A percentile compares a stretch with the other conserved stretches of the same genome.
Evolutionary conservation across 2,888 invertebrate genomes (phyloP).

Genomic region (Prosapia bicincta): DNA sequence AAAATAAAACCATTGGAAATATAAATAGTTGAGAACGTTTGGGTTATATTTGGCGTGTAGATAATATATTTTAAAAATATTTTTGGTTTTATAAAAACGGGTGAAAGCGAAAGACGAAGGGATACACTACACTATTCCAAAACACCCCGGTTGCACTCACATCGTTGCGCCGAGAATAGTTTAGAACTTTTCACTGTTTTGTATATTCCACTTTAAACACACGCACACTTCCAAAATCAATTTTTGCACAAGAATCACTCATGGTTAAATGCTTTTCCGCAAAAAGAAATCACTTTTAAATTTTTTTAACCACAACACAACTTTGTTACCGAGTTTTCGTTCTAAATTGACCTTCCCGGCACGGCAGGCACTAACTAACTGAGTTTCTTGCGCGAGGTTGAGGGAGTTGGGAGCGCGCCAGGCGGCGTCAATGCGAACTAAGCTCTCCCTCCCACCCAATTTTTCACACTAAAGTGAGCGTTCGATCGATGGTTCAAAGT

Average conservation of each 20-base stretch:
- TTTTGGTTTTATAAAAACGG: background rate
- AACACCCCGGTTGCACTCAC: background rate
- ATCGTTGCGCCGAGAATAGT: background rate
- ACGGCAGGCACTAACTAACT: conserved; percentile 15
- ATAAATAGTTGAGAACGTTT: no score
- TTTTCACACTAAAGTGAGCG: conserved; percentile 36
- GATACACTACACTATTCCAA: background rate
- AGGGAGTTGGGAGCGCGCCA: conserved; percentile 8
- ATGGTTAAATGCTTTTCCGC: no score
- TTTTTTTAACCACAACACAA: conserved; percentile 24
- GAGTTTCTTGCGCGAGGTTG: conserved; percentile 4
- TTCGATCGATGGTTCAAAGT: conserved; percentile 23
- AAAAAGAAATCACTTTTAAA: no score
- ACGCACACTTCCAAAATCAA: background rate
- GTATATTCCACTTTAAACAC: background rate
- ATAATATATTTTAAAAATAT: no score
- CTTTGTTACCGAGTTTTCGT: conserved; percentile 13
- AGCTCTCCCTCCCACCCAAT: conserved; percentile 34
- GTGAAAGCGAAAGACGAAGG: conserved; percentile 3
- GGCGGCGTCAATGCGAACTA: conserved; percentile 34
- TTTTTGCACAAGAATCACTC: no score
- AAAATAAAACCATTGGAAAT: no score
- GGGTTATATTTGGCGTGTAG: no score
- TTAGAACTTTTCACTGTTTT: background rate
- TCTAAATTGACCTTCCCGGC: conserved; percentile 12